Percentiles rank a stretch among this genome's conserved stretches.
These are phyloP conservation scores for Ctenicera cuprea DNA, from an alignment of 2,888 invertebrate species.

Conservation along the genomic window DNA sequence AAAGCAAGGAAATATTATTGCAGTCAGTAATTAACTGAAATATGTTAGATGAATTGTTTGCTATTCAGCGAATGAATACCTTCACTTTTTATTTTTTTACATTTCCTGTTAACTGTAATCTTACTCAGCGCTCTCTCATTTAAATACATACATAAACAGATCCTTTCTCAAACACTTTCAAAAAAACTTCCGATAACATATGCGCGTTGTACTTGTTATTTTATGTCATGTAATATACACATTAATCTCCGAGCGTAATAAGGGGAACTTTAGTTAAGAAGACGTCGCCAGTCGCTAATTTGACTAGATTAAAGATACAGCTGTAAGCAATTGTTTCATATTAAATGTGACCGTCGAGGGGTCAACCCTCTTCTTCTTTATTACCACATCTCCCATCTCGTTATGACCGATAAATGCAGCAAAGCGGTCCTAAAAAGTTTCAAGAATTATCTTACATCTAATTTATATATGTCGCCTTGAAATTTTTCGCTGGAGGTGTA, in stretches of 20 bases:
- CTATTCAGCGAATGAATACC: no score
- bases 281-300: slow-evolving; percentile 63
- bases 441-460: not conserved
- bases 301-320: slow-evolving; percentile 69
- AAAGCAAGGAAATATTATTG: no score
- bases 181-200: slow-evolving; percentile 23
- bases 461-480: not conserved
- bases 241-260: slow-evolving; percentile 48
- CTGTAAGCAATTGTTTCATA: slow-evolving; percentile 71
- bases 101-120: no score
- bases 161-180: not conserved
- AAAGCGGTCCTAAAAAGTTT: slow-evolving; percentile 40
- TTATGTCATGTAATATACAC: slow-evolving; percentile 41
- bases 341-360: slow-evolving; percentile 66
- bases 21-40: no score
- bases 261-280: slow-evolving; percentile 55
- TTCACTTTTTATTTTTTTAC: no score
- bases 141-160: not conserved
- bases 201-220: slow-evolving; percentile 27
- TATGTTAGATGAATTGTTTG: no score
- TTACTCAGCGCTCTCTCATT: no score
- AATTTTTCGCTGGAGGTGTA: not conserved
- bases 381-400: slow-evolving; percentile 49
- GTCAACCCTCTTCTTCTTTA: slow-evolving; percentile 60
- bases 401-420: slow-evolving; percentile 46